Percentiles rank a stretch among this genome's conserved stretches.
phyloP scores from a whole-genome alignment of 1,140 invertebrate genomes.

The Ectropis grisescens region DNA sequence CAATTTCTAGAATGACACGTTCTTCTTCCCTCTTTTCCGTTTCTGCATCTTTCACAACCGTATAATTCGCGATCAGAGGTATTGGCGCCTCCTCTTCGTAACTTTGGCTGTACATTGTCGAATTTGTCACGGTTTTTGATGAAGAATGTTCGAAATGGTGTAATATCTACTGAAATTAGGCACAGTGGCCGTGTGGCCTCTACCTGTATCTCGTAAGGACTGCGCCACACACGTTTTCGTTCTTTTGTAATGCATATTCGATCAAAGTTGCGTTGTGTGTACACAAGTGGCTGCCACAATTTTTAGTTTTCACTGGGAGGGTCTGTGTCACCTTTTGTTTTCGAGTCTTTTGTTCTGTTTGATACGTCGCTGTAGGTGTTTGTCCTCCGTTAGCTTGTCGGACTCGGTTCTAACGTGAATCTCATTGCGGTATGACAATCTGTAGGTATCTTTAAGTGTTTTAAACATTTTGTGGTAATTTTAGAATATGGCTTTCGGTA shows the following conservation, averaged over 20 bases:
- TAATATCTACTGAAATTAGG: no score
- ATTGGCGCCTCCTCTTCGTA: conserved; percentile 46
- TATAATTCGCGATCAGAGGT: conserved; percentile 46
- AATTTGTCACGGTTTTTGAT: not conserved
- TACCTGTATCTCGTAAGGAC: conserved; percentile 37
- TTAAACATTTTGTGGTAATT: no score
- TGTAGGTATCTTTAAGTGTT: no score
- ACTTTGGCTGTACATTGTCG: conserved; percentile 41
- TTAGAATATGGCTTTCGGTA: no score
- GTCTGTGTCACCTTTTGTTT: conserved; percentile 28
- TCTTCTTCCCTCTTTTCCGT: conserved; percentile 45
- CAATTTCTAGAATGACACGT: conserved; percentile 61
- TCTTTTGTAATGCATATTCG: conserved; percentile 64
- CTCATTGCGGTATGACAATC: no score
- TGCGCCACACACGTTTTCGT: conserved; percentile 49
- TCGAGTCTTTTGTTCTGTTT: conserved; percentile 17
- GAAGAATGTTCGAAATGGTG: no score
- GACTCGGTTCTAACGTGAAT: not conserved
- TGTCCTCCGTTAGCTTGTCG: no score
- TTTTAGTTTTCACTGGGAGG: conserved; percentile 31
- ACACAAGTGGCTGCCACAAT: conserved; percentile 49
- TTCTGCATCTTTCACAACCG: conserved; percentile 40
- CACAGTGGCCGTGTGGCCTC: conserved; percentile 21
- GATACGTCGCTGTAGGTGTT: not conserved
- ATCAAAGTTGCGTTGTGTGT: conserved; percentile 53